Evolutionary conservation across 2,113 vertebrate species (phyloP), one percentile per base, ranked within the genome.

Genomic region (Saguinus midas): DNA sequence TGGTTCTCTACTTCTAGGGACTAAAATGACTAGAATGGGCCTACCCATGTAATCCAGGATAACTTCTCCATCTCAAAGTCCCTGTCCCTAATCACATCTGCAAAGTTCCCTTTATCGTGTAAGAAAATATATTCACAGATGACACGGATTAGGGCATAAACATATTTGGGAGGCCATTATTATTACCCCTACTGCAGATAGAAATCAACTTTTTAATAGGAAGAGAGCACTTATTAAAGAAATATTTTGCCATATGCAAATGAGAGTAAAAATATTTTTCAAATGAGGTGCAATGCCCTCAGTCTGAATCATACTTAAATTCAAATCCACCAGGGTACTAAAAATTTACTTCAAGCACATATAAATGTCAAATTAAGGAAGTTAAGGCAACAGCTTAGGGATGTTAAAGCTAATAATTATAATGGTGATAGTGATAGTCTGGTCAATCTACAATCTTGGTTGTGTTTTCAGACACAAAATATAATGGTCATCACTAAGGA

Each of bases 191-290:
- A 43, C 8, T 16, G 73, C 52, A 13, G 12, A 72, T 5, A 96
- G 48, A 3, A 92, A 89, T 68, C 58, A 94, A 68, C 75, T 75
- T 87, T 75, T 87, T 61, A 50, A 70, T 1, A 23, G 27, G 3
- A 6, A 76, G 29, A 76, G 58, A 88, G 87, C 83, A 78, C n/a
- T 87, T 50, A 37, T 37, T 75, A 68, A 40, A 80, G 43, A 50
- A 50, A 50, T 50, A 50, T 50, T 50, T 50, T 50, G 50, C 50
- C 13, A 50, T 50, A 50, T 50, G 50, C 50, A 50, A 50, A 14
- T 50, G 50, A 14, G 68, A 94, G 86, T 76, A 48, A 87, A 96
- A 94, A 13, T 45, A 83, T 55, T 73, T 91, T 87, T 82, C 32
- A 94, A 82, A 91, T 70, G 29, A 78, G 40, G 29, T 45, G 48